Evolutionary conservation across 2,797 vertebrate species (phyloP), one percentile per base, ranked within the genome.

Genomic region (Lophotriccus pileatus): DNA sequence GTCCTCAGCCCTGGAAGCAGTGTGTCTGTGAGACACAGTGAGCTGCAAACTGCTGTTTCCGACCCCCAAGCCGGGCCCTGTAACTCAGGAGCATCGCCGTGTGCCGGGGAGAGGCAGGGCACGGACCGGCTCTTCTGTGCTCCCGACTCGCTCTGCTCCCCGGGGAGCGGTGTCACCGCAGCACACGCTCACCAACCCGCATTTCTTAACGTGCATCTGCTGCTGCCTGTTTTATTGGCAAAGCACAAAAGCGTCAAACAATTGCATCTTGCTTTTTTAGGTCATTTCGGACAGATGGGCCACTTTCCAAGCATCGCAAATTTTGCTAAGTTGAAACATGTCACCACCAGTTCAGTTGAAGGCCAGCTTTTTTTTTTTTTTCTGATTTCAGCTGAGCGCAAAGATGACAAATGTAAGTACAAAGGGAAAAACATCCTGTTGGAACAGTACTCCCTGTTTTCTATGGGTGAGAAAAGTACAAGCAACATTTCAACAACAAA

Each of bases 371-470:
- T 94, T 89, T 69, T 74, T 84, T 90, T 90, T 88, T 70, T 72
- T 52, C 69, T 94, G 39, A 81, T 94, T 93, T 87, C 80, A 72
- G 55, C 52, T 0, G 2, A 95, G 80, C 28, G 67, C 81, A 95
- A 89, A 90, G 80, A 92, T 87, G 73, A 92, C 82, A 95, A 94
- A 93, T 72, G 22, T 49, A 89, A 89, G 66, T 74, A 95, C 69
- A 93, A 90, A 95, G 85, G 70, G 52, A 39, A 96, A 93, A 95
- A 90, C 87, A 85, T 95, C 94, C 94, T 94, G 93, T 89, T 95
- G 89, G 87, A 96, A 95, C 83, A 96, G 89, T 49, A 85, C 85
- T 95, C 90, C 68, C 74, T 93, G 89, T 95, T 95, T 97, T 92
- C 59, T 77, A 58, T 0, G 9, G 30, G 75, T 74, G 58, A 93